Conservation (phyloP, 2,113 vertebrate species). For the Oreocharis arfaki region DNA sequence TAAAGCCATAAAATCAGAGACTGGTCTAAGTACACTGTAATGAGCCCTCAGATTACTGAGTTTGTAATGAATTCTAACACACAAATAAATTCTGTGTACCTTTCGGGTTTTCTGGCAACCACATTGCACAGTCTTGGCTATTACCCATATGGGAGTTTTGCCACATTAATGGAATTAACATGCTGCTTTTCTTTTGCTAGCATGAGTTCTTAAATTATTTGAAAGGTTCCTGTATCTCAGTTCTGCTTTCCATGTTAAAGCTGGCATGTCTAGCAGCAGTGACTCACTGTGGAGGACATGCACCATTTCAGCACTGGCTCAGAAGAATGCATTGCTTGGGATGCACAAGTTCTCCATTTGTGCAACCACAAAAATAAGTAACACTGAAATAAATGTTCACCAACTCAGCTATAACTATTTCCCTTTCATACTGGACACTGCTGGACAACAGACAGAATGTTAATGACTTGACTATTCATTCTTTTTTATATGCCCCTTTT, state of each 20-base stretch:
- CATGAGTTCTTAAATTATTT: neutral
- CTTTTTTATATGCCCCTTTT: neutral
- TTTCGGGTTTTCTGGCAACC: neutral
- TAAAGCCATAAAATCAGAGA: neutral
- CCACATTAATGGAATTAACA: neutral
- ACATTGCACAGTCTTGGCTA: neutral
- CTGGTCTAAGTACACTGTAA: neutral
- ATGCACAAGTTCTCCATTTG: neutral
- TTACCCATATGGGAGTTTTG: neutral
- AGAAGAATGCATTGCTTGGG: neutral
- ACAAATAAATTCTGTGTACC: neutral
- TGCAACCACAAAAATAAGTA: neutral
- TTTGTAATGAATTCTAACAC: neutral
- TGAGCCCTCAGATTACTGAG: neutral
- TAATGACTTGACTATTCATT: neutral
- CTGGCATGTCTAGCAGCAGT: neutral
- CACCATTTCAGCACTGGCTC: neutral
- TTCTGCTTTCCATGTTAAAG: neutral
- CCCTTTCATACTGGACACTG: neutral
- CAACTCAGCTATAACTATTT: neutral
- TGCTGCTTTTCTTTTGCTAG: neutral
- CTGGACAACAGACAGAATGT: neutral
- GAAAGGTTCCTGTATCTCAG: neutral
- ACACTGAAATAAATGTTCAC: constrained; percentile 11
- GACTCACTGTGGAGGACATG: neutral